Conservation (phyloP, 1,140 invertebrate species). For the Chironomus striatipennis region DNA sequence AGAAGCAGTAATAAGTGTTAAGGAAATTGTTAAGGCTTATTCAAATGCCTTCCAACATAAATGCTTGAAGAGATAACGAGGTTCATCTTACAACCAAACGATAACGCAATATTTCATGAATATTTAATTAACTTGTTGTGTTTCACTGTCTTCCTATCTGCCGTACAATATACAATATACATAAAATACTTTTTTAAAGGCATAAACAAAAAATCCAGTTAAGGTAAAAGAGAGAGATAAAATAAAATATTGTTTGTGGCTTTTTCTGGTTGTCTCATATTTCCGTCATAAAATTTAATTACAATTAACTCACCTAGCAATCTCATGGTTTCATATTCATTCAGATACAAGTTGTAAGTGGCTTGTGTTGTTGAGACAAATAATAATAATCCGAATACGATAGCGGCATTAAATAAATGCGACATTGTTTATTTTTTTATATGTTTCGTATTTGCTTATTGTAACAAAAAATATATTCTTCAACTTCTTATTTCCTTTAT, state of each 20-base stretch:
- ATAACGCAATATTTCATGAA: background rate
- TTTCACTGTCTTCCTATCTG: background rate
- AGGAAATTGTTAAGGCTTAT: too few species aligned
- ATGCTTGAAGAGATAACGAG: too few species aligned
- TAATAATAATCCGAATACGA: background rate
- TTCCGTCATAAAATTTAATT: slow-evolving; percentile 4
- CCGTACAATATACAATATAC: too few species aligned
- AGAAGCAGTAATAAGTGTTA: too few species aligned
- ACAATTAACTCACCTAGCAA: slow-evolving; percentile 12
- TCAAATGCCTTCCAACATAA: too few species aligned
- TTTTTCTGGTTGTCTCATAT: background rate
- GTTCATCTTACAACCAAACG: too few species aligned
- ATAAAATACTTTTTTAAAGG: too few species aligned
- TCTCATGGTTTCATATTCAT: slow-evolving; percentile 8
- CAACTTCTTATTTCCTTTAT: background rate
- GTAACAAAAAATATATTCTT: background rate
- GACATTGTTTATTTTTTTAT: background rate
- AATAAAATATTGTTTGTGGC: background rate
- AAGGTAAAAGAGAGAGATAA: background rate
- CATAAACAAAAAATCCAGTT: too few species aligned
- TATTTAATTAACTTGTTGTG: slow-evolving; percentile 10
- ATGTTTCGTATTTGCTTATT: background rate
- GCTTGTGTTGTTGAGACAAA: background rate
- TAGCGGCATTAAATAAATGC: background rate
- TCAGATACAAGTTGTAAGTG: background rate